A percentile compares a stretch with the other conserved stretches of the same genome.
These are phyloP conservation scores for Tiaroga cobitis DNA, from an alignment of 2,797 vertebrate genomes.

Conservation along the genomic window DNA sequence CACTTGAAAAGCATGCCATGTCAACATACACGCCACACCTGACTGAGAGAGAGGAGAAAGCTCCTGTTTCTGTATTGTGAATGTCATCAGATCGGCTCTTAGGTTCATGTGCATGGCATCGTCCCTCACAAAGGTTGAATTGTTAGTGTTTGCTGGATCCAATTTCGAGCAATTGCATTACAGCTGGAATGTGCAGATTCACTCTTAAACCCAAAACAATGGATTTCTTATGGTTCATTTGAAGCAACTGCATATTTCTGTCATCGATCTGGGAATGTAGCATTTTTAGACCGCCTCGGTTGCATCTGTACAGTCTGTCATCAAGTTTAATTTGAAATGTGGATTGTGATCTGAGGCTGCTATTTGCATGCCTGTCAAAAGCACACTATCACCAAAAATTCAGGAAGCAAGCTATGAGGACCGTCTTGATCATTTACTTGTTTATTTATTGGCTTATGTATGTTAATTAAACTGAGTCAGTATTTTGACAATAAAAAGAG, in stretches of 20 bases:
- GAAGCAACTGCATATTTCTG: constrained; percentile 5
- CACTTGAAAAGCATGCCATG: constrained; percentile 2
- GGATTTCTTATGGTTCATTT: constrained; percentile 23
- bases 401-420: constrained; percentile 6
- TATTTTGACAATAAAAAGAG: neutral
- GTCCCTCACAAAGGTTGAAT: constrained; percentile 39
- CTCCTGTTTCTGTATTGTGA: constrained; percentile 2
- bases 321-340: neutral
- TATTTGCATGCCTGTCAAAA: constrained; percentile 3
- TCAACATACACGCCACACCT: constrained; percentile 4
- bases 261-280: neutral
- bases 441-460: neutral
- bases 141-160: constrained; percentile 29
- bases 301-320: neutral
- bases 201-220: constrained; percentile 17
- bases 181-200: constrained; percentile 23
- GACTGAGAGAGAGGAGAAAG: constrained; percentile 11
- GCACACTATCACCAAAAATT: neutral
- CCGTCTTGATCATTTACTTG: neutral
- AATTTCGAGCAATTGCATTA: constrained; percentile 34
- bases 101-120: neutral
- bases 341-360: constrained; percentile 19
- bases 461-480: neutral
- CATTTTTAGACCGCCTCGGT: neutral
- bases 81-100: constrained; percentile 28